Evolutionary conservation across 1,140 invertebrate species (phyloP), one percentile per base, ranked within the genome.

Genomic region (Brachionus paranguensis): DNA sequence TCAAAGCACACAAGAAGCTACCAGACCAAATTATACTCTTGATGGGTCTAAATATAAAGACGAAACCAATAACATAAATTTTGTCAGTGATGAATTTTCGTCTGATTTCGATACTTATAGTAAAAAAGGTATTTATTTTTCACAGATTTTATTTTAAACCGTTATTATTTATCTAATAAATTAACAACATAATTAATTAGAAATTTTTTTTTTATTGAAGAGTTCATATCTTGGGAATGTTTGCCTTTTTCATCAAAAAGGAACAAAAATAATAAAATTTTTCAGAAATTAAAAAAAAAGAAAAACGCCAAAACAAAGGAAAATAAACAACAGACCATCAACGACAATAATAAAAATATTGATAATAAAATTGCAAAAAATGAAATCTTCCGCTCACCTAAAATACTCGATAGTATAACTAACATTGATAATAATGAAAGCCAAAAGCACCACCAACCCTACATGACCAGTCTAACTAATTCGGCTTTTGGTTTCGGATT

Each of bases 401-500:
- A 43, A 43, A 17, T 20, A 43, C n/a, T 72, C 33, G 20, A n/a
- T n/a, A 72, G 37, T 37, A n/a, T 27, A 20, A 27, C 43, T 50
- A 45, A 45, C 17, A 43, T 10, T 20, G 17, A 41, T 43, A 50
- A 29, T 17, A 43, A 60, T 11, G 53, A 43, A 60, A 11, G 20
- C 0, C 12, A 33, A 8, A 81, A 81, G 20, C 11, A 60, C 20
- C 29, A 81, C 17, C 53, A 81, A 64, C 53, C 50, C 11, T 64
- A 64, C 10, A 20, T 33, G 1, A 14, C 78, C 11, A 81, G 24
- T 47, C n/a, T 81, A 27, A 24, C 17, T 11, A 81, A 81, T 68
- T 81, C 78, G 3, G 76, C n/a, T 10, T 79, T 53, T 81, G 53
- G 78, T 3, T 81, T 81, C 20, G 78, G 78, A 29, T 81, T 81